Evolutionary conservation across 2,888 invertebrate species (phyloP), one percentile per base, ranked within the genome.

Genomic region (Lordiphosa andalusiaca): DNA sequence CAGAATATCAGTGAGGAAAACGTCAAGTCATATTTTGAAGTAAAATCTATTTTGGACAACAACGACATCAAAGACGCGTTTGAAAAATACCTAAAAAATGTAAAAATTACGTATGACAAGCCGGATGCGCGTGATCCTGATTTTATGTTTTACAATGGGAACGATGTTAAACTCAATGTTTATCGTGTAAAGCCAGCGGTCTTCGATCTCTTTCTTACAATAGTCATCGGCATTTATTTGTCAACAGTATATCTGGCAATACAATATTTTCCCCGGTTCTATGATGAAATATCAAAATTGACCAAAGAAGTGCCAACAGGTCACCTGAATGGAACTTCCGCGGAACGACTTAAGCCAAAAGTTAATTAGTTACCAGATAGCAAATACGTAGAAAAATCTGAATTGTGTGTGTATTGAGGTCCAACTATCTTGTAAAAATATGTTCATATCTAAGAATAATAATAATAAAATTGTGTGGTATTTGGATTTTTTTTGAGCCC

Each of bases 181-280:
- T 98, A 98, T 90, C 96, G 97, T 89, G 98, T 98, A 5, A 99
- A 99, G 88, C 99, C 99, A 66, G 99, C 99, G 7, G 94, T 98
- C 55, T 99, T 99, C 91, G 99, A 99, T 91, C 93, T 99, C 78
- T 94, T 99, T 76, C 92, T 99, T 10, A 98, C 98, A 1, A 89
- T 95, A 60, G 93, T 93, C 36, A 98, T 99, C 84, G 91, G 94
- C 35, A 91, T 93, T 21, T 99, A 99, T 89, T 92, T 99, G 53
- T 92, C 93, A n/a, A 85, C 93, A 4, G 92, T 98, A n/a, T 98
- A 97, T 90, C 91, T 96, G 77, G 91, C 93, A 9, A 93, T 97
- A 59, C 93, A 94, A 68, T 90, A 93, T 70, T 94, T 95, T 87
- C 93, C 95, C 7, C 84, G 90, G 4, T 90, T 94, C 63, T 95